Conservation (phyloP, 53 echinoderm and acorn worm species). For the Patiria pectinifera region DNA sequence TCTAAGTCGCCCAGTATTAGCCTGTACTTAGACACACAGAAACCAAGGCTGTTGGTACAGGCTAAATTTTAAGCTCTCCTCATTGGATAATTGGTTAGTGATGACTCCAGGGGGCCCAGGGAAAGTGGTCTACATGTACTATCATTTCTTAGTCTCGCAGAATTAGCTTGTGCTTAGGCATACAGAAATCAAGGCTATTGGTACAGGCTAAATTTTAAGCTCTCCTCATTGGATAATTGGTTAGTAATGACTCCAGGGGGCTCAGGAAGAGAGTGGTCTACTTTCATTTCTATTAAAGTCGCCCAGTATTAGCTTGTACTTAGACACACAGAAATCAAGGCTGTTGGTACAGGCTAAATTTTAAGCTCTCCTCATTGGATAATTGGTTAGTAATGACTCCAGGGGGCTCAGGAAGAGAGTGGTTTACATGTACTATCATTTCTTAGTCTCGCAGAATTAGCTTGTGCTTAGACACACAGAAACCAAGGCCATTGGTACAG, state of each 20-base stretch:
- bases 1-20: not conserved
- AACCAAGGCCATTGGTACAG: not conserved
- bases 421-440: not conserved
- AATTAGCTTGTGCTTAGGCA: not conserved
- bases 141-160: not conserved
- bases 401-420: conserved; percentile 1
- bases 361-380: not conserved
- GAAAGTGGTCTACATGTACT: conserved; percentile 2
- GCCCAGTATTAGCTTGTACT: not conserved
- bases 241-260: not conserved
- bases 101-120: not conserved
- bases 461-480: not conserved
- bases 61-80: not conserved
- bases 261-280: conserved; percentile 13
- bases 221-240: not conserved
- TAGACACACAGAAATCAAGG: not conserved
- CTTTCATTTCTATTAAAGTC: not conserved
- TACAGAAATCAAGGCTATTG: not conserved
- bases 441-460: not conserved
- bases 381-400: not conserved
- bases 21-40: not conserved
- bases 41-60: not conserved
- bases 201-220: not conserved
- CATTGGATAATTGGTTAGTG: not conserved
- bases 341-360: not conserved